Percentiles rank a stretch among this genome's conserved stretches.
phyloP scores from a whole-genome alignment of 2,113 vertebrate species.

The Crypturellus undulatus region DNA sequence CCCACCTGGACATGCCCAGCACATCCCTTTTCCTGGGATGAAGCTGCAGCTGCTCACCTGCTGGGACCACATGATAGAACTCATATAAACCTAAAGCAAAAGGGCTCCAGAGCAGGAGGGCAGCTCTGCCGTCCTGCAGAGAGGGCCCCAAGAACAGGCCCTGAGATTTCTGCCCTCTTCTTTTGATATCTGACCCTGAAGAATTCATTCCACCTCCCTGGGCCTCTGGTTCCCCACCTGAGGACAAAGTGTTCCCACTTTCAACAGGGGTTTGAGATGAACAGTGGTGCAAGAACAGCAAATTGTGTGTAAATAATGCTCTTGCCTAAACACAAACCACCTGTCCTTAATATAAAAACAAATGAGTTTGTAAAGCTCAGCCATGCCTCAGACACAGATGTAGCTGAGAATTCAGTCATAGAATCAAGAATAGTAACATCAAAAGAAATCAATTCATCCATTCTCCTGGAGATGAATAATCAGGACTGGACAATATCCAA shows the following conservation, averaged over 20 bases:
- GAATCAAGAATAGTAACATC: neutral
- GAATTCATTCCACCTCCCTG: rapidly evolving
- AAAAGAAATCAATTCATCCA: neutral
- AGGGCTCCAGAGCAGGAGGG: neutral
- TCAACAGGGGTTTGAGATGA: rapidly evolving
- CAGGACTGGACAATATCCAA: rapidly evolving
- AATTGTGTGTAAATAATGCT: rapidly evolving
- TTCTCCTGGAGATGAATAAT: neutral
- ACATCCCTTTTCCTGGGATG: neutral
- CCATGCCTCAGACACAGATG: neutral
- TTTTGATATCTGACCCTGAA: neutral
- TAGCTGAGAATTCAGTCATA: neutral
- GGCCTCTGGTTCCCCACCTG: neutral
- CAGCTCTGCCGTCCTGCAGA: neutral
- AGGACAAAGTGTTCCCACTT: rapidly evolving
- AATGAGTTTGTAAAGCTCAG: neutral
- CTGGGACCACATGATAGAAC: neutral
- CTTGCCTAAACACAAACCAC: rapidly evolving
- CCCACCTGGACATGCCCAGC: neutral
- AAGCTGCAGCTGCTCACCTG: neutral
- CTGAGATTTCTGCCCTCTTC: neutral
- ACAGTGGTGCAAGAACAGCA: neutral
- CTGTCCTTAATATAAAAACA: neutral
- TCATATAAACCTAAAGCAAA: neutral
- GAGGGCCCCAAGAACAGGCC: neutral